Evolutionary conservation across 1,140 invertebrate species (phyloP).

Genomic region (Agraylea sexmaculata): DNA sequence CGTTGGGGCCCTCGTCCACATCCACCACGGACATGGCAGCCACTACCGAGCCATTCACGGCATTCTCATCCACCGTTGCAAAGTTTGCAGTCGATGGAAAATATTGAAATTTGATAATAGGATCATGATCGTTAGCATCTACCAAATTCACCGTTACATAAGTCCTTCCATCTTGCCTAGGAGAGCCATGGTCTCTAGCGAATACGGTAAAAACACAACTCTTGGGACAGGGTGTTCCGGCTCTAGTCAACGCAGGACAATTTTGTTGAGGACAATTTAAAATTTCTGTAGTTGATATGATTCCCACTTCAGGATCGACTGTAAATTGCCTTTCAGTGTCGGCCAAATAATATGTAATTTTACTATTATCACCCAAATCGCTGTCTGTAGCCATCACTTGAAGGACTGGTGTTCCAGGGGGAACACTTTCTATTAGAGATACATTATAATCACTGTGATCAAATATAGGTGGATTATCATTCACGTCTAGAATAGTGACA

Average conservation of each 20-base stretch:
- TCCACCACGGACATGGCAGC: constrained; percentile 89
- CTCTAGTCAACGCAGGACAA: constrained; percentile 39
- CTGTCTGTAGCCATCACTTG: constrained; percentile 86
- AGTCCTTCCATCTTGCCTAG: constrained; percentile 79
- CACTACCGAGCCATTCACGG: constrained; percentile 76
- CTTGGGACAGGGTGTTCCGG: constrained; percentile 58
- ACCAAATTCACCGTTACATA: constrained; percentile 90
- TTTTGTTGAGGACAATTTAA: constrained; percentile 67
- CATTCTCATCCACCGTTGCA: constrained; percentile 90
- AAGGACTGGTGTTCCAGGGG: constrained; percentile 73
- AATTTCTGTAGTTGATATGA: constrained; percentile 67
- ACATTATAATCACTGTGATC: constrained; percentile 88
- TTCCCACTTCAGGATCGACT: constrained; percentile 78
- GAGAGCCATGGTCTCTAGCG: constrained; percentile 82
- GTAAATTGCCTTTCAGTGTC: constrained; percentile 76
- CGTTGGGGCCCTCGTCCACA: constrained; percentile 80
- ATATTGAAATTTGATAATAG: constrained; percentile 81
- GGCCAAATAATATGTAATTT: constrained; percentile 78
- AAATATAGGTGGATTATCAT: constrained; percentile 90
- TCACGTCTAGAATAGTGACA: constrained; percentile 82
- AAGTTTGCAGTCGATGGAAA: constrained; percentile 70
- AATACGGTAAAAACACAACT: constrained; percentile 91
- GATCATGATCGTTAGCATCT: constrained; percentile 92
- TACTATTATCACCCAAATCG: constrained; percentile 86
- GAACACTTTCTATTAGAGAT: constrained; percentile 81